Evolutionary conservation across 2,113 vertebrate genomes (phyloP), one percentile per base, ranked within the genome.

Genomic region (Rallus limicola): DNA sequence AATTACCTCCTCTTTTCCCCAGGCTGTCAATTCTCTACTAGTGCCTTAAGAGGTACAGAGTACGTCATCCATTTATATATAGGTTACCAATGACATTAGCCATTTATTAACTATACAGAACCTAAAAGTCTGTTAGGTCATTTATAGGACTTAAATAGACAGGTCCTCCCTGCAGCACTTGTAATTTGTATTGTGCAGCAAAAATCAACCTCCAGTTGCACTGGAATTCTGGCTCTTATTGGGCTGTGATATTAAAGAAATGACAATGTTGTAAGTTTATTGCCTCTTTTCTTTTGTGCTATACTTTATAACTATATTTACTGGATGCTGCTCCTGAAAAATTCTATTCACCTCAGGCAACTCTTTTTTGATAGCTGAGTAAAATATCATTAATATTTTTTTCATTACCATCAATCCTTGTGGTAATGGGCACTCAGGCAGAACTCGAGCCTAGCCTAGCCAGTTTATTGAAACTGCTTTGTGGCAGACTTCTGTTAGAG

Each of bases 351-450:
- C 95, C 90, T 92, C 72, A 72, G 92, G 95, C 95, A 96, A 90
- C 76, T 92, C 84, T 79, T 95, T 96, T 96, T 88, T 96, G 94
- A 94, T 88, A 93, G 92, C 64, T 85, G 93, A 88, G 52, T 95
- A 95, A 95, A 97, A 92, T 50, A 91, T 64, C 95, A 92, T 91
- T 91, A 96, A 92, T 62, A 64, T 16, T 92, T 82, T 95, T 90
- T 93, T 91, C 95, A 96, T 97, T 92, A 93, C 78, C 90, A 95
- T 95, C 94, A 96, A 88, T 95, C 92, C 76, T 91, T 75, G 79
- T 52, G 76, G 79, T 85, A 95, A 95, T 53, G 92, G 84, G 63
- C 87, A 80, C 63, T 92, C 50, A 21, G 90, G 64, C 69, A 96
- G 97, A 96, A 88, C 83, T 68, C 89, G 82, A 5, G 11, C 68